These are phyloP conservation scores for Scaptodrosophila latifasciaeformis DNA, from an alignment of 2,888 invertebrate genomes.

Conservation along the genomic window DNA sequence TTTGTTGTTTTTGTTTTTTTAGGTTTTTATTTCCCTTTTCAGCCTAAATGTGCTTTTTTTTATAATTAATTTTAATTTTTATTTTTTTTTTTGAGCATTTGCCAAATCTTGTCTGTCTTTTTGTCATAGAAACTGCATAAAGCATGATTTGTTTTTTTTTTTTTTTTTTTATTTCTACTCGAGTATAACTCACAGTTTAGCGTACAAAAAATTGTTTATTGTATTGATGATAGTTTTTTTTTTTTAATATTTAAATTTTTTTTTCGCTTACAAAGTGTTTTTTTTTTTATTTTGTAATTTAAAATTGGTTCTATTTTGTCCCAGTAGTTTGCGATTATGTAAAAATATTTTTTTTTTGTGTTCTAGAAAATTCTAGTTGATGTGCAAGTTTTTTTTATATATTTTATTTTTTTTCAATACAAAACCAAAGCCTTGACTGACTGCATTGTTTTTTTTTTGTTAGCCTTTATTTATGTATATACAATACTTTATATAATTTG, in stretches of 20 bases:
- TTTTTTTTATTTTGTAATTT: constrained; percentile 21
- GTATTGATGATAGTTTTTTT: no score
- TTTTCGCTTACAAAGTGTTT: not conserved
- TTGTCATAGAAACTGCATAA: not conserved
- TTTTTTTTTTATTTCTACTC: no score
- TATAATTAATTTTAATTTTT: not conserved
- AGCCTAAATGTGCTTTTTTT: constrained; percentile 36
- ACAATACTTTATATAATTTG: no score
- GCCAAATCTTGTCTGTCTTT: not conserved
- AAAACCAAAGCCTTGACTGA: no score
- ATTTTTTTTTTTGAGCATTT: not conserved
- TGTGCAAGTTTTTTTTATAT: no score
- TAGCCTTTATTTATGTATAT: no score
- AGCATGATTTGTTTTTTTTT: no score
- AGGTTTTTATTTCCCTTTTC: constrained; percentile 28
- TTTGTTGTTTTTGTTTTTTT: constrained; percentile 29
- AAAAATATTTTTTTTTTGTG: constrained; percentile 1
- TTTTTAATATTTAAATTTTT: no score
- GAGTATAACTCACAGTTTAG: no score
- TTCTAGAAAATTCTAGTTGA: constrained; percentile 1
- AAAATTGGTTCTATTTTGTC: constrained; percentile 67
- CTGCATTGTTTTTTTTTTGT: no score
- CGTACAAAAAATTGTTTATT: no score
- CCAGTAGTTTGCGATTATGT: constrained; percentile 11
- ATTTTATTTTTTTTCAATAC: no score